These are phyloP conservation scores for Chydorus sphaericus DNA, from an alignment of 2,888 invertebrate genomes.

Conservation along the genomic window DNA sequence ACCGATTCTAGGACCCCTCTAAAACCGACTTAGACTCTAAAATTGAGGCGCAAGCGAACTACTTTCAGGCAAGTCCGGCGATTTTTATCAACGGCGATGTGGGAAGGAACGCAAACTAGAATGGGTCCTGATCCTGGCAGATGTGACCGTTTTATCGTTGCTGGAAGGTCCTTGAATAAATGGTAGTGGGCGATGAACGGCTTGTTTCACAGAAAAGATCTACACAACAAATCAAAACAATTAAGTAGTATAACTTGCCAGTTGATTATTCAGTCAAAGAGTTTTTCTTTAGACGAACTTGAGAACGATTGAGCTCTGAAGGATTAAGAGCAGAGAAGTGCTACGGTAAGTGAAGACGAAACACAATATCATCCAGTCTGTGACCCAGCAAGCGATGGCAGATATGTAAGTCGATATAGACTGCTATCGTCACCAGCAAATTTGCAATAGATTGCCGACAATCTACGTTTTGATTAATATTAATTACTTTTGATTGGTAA, in stretches of 20 bases:
- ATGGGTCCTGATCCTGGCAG: slow-evolving; percentile 77
- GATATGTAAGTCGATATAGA: slow-evolving; percentile 89
- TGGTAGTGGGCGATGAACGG: slow-evolving; percentile 85
- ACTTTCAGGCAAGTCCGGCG: slow-evolving; percentile 87
- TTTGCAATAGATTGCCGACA: slow-evolving; percentile 84
- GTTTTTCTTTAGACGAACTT: no score
- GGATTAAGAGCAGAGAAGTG: slow-evolving; percentile 94
- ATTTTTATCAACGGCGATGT: slow-evolving; percentile 99
- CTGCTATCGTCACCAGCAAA: slow-evolving; percentile 93
- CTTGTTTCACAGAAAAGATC: slow-evolving; percentile 97
- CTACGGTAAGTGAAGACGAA: slow-evolving; percentile 82
- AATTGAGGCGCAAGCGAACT: slow-evolving; percentile 92
- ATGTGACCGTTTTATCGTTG: slow-evolving; percentile 97
- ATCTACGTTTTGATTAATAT: slow-evolving; percentile 39
- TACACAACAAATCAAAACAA: no score
- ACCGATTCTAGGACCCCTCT: slow-evolving; percentile 61
- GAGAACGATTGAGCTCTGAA: slow-evolving; percentile 92
- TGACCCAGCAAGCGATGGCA: slow-evolving; percentile 92
- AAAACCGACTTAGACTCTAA: no score
- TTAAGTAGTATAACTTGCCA: slow-evolving; percentile 17
- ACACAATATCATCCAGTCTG: slow-evolving; percentile 82
- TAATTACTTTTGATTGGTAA: background rate
- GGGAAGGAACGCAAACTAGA: slow-evolving; percentile 95
- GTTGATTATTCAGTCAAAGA: background rate
- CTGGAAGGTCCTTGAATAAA: slow-evolving; percentile 93